Conservation (phyloP, 1,140 invertebrate species). For the Hyles vespertilio region DNA sequence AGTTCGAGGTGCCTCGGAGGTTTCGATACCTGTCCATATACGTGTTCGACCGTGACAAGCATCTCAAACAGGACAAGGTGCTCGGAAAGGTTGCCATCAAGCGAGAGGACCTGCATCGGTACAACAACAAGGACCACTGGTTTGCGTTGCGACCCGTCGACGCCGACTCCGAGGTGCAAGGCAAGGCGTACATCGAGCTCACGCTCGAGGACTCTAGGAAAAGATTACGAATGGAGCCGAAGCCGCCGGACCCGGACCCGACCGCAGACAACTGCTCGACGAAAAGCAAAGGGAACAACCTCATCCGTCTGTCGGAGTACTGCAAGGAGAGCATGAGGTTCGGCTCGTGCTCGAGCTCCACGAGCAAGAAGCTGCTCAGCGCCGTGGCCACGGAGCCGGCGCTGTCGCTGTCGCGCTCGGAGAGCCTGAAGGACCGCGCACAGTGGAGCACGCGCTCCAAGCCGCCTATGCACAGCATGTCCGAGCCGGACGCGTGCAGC, state of each 20-base stretch:
- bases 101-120: constrained; percentile 88
- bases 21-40: constrained; percentile 93
- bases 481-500: constrained; percentile 54
- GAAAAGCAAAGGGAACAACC: constrained; percentile 60
- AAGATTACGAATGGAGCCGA: constrained; percentile 58
- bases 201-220: constrained; percentile 64
- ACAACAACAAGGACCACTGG: constrained; percentile 95
- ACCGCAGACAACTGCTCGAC: constrained; percentile 47
- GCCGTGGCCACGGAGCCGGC: constrained; percentile 54
- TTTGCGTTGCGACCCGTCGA: constrained; percentile 90
- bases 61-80: constrained; percentile 89
- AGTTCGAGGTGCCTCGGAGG: constrained; percentile 92
- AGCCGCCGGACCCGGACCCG: constrained; percentile 58
- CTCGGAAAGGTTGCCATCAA: constrained; percentile 93
- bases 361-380: constrained; percentile 64
- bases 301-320: constrained; percentile 63
- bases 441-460: constrained; percentile 54
- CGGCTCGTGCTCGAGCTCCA: constrained; percentile 69
- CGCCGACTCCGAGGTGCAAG: constrained; percentile 92
- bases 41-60: constrained; percentile 88
- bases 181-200: constrained; percentile 86
- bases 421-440: constrained; percentile 64
- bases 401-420: constrained; percentile 58
- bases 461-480: constrained; percentile 61
- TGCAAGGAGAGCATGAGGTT: constrained; percentile 69